phyloP scores from a whole-genome alignment of 2,113 vertebrate genomes.

The Microcebus griseorufus region DNA sequence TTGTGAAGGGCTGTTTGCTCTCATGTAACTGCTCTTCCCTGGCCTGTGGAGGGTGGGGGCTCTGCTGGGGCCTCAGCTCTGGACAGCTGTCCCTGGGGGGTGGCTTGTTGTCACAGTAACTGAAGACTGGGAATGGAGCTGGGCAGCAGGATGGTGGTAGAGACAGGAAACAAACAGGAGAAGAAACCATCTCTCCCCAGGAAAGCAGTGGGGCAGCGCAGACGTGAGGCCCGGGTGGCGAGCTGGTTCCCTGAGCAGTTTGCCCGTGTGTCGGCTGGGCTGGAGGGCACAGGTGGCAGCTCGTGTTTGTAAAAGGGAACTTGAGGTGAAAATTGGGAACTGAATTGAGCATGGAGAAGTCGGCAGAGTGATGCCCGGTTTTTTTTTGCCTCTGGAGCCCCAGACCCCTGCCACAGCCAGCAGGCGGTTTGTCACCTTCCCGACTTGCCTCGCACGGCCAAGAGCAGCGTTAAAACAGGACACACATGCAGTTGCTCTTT shows the following conservation, averaged over 20 bases:
- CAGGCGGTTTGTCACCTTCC: too few relatives aligned
- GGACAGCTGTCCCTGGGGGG: neutral
- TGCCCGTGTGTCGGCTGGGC: neutral
- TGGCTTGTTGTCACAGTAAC: neutral
- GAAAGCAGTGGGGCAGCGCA: rapidly evolving
- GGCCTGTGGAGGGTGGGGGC: neutral
- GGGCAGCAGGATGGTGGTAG: neutral
- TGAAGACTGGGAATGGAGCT: neutral
- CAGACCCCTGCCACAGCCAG: rapidly evolving
- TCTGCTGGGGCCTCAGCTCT: neutral
- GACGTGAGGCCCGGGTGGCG: rapidly evolving
- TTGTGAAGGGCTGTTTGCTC: too few relatives aligned
- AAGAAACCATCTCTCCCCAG: too few relatives aligned
- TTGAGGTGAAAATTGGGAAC: too few relatives aligned
- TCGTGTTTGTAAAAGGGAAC: too few relatives aligned
- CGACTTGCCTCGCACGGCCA: rapidly evolving
- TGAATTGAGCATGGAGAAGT: neutral
- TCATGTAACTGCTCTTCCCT: neutral
- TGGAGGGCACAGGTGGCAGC: too few relatives aligned
- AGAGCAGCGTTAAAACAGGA: rapidly evolving
- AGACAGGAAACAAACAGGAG: neutral
- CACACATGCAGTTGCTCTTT: rapidly evolving
- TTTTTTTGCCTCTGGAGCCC: too few relatives aligned
- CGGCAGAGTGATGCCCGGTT: neutral
- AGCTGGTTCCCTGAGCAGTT: neutral